A percentile compares a stretch with the other conserved stretches of the same genome.
These are phyloP conservation scores for Platycheirus rosarum DNA, from an alignment of 2,888 invertebrate species.

Conservation along the genomic window DNA sequence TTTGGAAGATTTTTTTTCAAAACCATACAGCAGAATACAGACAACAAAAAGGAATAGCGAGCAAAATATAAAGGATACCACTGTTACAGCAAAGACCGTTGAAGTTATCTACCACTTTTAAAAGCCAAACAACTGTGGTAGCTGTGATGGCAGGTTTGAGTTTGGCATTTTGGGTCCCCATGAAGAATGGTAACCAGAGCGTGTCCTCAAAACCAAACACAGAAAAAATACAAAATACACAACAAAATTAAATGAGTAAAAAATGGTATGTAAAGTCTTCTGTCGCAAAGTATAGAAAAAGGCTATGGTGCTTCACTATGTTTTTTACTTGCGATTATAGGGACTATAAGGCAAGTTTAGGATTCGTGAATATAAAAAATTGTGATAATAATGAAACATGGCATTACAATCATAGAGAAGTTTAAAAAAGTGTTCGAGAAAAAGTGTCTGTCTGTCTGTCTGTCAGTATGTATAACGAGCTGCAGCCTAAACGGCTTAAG, in stretches of 20 bases:
- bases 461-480: too few relatives aligned
- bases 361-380: too few relatives aligned
- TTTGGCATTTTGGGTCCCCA: constrained; percentile 66
- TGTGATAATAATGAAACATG: too few relatives aligned
- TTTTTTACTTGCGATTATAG: too few relatives aligned
- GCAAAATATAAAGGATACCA: constrained; percentile 44
- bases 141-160: constrained; percentile 43
- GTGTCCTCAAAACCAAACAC: constrained; percentile 62
- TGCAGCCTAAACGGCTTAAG: too few relatives aligned
- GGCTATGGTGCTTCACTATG: constrained; percentile 2
- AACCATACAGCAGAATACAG: constrained; percentile 39
- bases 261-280: constrained; percentile 38
- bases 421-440: too few relatives aligned
- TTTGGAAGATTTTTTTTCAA: constrained; percentile 42
- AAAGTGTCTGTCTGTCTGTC: too few relatives aligned
- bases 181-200: constrained; percentile 65
- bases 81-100: constrained; percentile 50
- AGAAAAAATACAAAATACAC: constrained; percentile 39
- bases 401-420: too few relatives aligned
- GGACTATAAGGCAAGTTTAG: too few relatives aligned
- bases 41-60: constrained; percentile 9
- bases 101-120: constrained; percentile 59
- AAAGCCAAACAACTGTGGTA: constrained; percentile 41
- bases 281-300: constrained; percentile 17
- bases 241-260: constrained; percentile 39